Evolutionary conservation across 2,888 invertebrate species (phyloP).

Genomic region (Apodemia mormo): DNA sequence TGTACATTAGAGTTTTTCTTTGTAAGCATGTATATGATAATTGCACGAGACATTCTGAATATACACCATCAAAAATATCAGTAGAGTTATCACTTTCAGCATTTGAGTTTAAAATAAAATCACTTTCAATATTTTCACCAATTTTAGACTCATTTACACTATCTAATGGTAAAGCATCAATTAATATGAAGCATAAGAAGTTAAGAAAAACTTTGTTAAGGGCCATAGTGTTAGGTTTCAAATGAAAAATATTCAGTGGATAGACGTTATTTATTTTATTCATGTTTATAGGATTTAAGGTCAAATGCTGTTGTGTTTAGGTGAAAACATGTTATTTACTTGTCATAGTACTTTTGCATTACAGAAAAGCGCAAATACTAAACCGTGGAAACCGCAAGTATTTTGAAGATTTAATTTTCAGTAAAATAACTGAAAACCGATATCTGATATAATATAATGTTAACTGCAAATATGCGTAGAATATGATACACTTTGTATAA

Average conservation of each 20-base stretch:
- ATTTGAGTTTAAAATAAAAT: background rate
- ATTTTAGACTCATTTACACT: conserved; percentile 27
- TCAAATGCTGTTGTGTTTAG: conserved; percentile 52
- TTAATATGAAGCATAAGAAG: conserved; percentile 38
- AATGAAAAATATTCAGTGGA: conserved; percentile 54
- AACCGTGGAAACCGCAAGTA: background rate
- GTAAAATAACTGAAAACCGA: no score
- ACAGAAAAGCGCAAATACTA: conserved; percentile 12
- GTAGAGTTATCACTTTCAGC: conserved; percentile 43
- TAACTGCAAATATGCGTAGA: no score
- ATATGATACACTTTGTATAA: no score
- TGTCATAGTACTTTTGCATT: background rate
- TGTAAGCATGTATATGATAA: conserved; percentile 82
- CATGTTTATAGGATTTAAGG: conserved; percentile 63
- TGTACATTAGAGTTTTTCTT: conserved; percentile 79
- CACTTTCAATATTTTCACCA: conserved; percentile 19
- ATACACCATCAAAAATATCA: conserved; percentile 75
- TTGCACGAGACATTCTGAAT: conserved; percentile 78
- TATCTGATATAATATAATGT: no score
- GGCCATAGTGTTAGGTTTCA: conserved; percentile 50
- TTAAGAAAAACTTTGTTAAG: conserved; percentile 44
- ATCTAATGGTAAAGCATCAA: conserved; percentile 41
- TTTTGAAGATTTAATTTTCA: background rate
- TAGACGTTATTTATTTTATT: conserved; percentile 68
- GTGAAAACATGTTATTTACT: conserved; percentile 60